These are phyloP conservation scores for Nematostella vectensis DNA, from an alignment of 92 coral and sea anemone genomes.

Conservation along the genomic window DNA sequence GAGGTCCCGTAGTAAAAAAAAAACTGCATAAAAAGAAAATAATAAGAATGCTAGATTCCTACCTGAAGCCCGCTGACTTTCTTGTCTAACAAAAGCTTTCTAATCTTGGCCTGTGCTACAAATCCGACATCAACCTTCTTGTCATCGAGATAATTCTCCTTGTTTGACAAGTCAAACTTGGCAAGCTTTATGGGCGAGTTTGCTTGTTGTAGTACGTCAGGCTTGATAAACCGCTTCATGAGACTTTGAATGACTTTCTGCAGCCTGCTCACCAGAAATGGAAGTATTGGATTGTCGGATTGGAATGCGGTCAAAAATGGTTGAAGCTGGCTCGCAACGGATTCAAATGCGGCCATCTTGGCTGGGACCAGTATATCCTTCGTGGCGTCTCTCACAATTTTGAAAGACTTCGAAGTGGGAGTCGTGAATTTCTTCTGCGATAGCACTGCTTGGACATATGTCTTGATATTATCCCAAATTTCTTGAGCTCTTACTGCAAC, in stretches of 20 bases:
- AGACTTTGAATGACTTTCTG: constrained; percentile 18
- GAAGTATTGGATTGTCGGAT: constrained; percentile 27
- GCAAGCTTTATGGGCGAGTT: constrained; percentile 14
- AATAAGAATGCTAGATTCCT: too few species aligned
- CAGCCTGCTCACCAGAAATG: constrained; percentile 26
- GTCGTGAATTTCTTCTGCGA: constrained; percentile 15
- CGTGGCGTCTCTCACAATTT: constrained; percentile 28
- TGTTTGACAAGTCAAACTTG: neutral
- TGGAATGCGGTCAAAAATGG: constrained; percentile 22
- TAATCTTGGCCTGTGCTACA: too few species aligned
- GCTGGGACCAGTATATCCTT: constrained; percentile 28
- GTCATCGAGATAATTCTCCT: constrained; percentile 10
- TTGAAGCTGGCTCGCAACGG: constrained; percentile 28
- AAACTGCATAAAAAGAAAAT: too few species aligned
- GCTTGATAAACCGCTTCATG: constrained; percentile 32
- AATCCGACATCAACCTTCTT: constrained; percentile 37
- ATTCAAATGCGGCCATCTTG: constrained; percentile 38
- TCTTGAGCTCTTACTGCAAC: constrained; percentile 36
- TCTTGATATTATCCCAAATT: constrained; percentile 28
- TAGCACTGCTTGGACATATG: constrained; percentile 34
- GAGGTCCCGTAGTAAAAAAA: too few species aligned
- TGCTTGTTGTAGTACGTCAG: constrained; percentile 18
- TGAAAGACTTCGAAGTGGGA: constrained; percentile 28
- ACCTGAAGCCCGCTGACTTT: too few species aligned
- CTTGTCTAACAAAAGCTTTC: too few species aligned